phyloP scores from a whole-genome alignment of 2,113 vertebrate species.

The Pterocles gutturalis region DNA sequence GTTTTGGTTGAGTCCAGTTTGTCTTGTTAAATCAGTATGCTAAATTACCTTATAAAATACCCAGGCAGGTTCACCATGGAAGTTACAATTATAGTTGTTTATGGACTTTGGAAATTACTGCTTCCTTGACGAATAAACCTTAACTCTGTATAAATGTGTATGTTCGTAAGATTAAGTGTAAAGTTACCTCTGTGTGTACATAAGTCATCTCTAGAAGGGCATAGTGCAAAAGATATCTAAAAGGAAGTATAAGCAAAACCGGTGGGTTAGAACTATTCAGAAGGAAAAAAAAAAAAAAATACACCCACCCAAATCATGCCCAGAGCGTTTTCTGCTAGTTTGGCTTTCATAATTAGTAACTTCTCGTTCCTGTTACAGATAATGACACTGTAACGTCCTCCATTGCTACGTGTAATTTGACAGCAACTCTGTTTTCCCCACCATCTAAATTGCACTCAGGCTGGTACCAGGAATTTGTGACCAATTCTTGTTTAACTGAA shows the following conservation, averaged over 20 bases:
- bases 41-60: neutral
- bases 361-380: neutral
- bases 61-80: neutral
- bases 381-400: neutral
- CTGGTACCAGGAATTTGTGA: neutral
- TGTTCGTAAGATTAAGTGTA: neutral
- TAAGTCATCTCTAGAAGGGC: neutral
- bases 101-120: neutral
- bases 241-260: neutral
- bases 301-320: neutral
- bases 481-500: neutral
- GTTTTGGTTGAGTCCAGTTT: neutral
- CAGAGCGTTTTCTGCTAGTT: neutral
- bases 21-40: neutral
- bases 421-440: neutral
- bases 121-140: neutral
- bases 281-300: neutral
- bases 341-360: neutral
- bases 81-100: neutral
- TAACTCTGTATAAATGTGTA: neutral
- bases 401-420: neutral
- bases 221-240: neutral
- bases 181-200: neutral
- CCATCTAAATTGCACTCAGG: neutral
- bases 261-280: neutral